These are phyloP conservation scores for Myiopsitta monachus DNA, from an alignment of 2,113 vertebrate genomes.

Conservation along the genomic window DNA sequence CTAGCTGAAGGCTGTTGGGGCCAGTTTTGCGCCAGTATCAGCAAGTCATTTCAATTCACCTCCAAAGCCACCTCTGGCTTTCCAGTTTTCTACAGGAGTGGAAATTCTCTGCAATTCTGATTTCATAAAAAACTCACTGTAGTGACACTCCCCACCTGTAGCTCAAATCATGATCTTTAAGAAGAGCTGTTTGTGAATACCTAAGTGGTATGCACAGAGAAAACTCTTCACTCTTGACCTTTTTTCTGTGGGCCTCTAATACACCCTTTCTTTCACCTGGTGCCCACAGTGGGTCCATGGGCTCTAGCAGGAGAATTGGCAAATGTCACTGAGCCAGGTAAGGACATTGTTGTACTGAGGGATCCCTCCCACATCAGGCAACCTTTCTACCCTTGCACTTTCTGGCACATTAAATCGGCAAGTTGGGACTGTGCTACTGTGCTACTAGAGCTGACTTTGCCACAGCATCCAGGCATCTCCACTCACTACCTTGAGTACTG, in stretches of 20 bases:
- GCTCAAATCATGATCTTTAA: not conserved
- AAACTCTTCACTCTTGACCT: not conserved
- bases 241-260: not conserved
- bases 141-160: not conserved
- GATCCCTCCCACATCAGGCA: not conserved
- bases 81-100: not conserved
- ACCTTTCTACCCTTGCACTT: not conserved
- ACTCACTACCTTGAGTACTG: not conserved
- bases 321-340: not conserved
- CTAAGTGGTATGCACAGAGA: not conserved
- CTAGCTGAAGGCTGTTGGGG: not conserved
- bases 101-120: not conserved
- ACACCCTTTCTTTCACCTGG: not conserved
- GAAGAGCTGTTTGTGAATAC: not conserved
- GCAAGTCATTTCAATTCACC: not conserved
- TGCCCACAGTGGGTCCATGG: not conserved
- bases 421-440: not conserved
- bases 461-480: not conserved
- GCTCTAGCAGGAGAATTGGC: not conserved
- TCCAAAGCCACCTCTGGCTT: not conserved
- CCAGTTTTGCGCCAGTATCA: not conserved
- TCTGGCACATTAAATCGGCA: not conserved
- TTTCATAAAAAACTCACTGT: not conserved
- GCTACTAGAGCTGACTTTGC: not conserved
- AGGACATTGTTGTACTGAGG: not conserved